Evolutionary conservation across 92 coral and sea anemone genomes (phyloP), one percentile per base, ranked within the genome.

Genomic region (Galaxea fascicularis): DNA sequence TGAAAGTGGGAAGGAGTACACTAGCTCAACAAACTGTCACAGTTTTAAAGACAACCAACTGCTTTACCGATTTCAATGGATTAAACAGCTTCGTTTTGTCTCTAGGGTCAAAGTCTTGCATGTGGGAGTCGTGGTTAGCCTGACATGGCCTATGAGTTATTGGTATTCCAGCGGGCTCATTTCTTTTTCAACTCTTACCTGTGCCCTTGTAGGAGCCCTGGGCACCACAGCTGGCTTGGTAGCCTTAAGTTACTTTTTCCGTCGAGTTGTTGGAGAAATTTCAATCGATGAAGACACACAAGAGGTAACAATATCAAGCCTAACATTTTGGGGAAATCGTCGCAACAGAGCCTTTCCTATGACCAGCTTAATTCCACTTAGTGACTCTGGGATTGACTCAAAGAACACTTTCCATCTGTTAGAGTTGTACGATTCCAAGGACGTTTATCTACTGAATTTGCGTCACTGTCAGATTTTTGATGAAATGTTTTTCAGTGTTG

Each of bases 261-360:
- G 98, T 75, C 86, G 98, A 31, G 79, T 94, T 76, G 88, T 94
- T 51, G 98, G 98, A 4, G 89, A 91, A 63, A 70, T 94, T 29
- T 87, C 93, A 35, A 66, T 89, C 30, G 84, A 89, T 76, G 63
- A 73, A 62, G 4, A 28, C 28, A 62, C 65, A 14, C 79, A 86
- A 58, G 71, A 83, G 22, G 79, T 94, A 18, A 90, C 77, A 21
- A 92, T 94, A 65, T 94, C 98, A 30, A 86, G 95, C 22, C 66
- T 94, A 52, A 87, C 95, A 1, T 94, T 94, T 83, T 94, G 98
- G 98, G 98, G 98, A 24, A 94, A 92, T 68, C 94, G 98, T 15
- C 83, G 90, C 59, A 87, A 89, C 67, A 53, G 57, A 30, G 80
- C 78, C 17, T 53, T 94, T 18, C 93, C 91, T 13, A 25, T 86